Evolutionary conservation across 2,797 vertebrate genomes (phyloP), one percentile per base, ranked within the genome.

Genomic region (Sus cebifrons): DNA sequence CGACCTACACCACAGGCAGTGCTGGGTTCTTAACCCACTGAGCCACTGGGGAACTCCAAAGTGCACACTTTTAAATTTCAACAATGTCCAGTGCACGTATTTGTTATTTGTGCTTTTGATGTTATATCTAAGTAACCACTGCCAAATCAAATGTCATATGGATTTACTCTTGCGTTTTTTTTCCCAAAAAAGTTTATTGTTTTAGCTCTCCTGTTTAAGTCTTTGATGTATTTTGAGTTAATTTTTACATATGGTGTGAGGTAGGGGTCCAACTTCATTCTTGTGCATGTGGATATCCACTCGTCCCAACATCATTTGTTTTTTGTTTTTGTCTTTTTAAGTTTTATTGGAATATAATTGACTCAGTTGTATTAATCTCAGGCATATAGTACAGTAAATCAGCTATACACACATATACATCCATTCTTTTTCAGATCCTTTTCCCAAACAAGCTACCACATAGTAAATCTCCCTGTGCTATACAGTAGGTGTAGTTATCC

Each of bases 161-260:
- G 25, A 11, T 81, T 64, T 71, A 44, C 36, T 12, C 18, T 36
- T 71, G 27, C 52, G 5, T 94, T 85, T 85, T 86, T 83, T 92
- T 83, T 92, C 25, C 77, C 36, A 36, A 84, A 83, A 58, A 60
- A 74, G 49, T 75, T 91, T 71, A 67, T 75, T 82, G 12, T 40
- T 77, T 58, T 52, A 89, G 44, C 15, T 74, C 58, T 95, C 32
- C 70, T 2, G 20, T 52, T 85, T 89, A 83, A 83, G 32, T 91
- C 11, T 95, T 86, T 92, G 65, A 89, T 68, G 14, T 23, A 82
- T 73, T 84, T 86, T 89, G 32, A 68, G 85, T 89, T 89, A 89
- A 70, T 78, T 95, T 78, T 95, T 97, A 54, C 68, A 70, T 86
- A 52, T 74, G 27, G 54, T 74, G 5, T 87, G 25, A 92, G 17